Percentiles rank a stretch among this genome's conserved stretches.
Evolutionary conservation across 2,888 invertebrate species (phyloP).

Genomic region (Lobophora halterata): DNA sequence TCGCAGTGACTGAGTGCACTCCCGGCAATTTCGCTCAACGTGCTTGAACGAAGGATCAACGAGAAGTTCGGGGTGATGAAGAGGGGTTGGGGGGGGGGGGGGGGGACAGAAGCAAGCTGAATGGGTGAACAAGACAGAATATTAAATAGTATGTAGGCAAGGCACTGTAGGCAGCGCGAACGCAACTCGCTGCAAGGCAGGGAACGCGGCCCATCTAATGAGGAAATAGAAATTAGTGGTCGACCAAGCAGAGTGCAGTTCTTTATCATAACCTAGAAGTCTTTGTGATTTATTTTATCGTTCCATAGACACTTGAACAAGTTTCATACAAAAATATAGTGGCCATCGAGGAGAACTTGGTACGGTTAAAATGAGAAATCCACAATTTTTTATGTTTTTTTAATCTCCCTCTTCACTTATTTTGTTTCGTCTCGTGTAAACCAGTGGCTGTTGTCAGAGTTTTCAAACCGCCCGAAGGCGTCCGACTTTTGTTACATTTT

Average conservation of each 20-base stretch:
- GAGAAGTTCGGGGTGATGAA: conserved; percentile 41
- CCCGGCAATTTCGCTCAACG: conserved; percentile 59
- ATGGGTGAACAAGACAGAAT: conserved; percentile 48
- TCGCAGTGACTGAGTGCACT: conserved; percentile 61
- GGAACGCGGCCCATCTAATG: conserved; percentile 63
- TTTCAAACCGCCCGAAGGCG: too few species aligned
- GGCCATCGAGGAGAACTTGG: too few species aligned
- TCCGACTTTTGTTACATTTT: too few species aligned
- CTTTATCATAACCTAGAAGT: conserved; percentile 53
- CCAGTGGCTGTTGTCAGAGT: too few species aligned
- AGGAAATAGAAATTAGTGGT: conserved; percentile 79
- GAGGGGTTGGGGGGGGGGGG: conserved; percentile 29
- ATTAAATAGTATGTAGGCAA: conserved; percentile 14
- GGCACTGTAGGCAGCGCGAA: conserved; percentile 24
- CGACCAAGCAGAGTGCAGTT: conserved; percentile 66
- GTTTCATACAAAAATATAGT: too few species aligned
- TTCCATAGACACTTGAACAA: too few species aligned
- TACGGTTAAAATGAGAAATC: too few species aligned
- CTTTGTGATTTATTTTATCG: conserved; percentile 38
- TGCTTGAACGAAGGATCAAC: conserved; percentile 43
- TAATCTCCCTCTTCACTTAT: too few species aligned
- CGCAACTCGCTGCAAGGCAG: conserved; percentile 38
- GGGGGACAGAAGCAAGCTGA: conserved; percentile 45
- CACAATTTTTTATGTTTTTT: too few species aligned
- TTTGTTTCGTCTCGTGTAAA: too few species aligned